These are phyloP conservation scores for Marmota flaviventris DNA, from an alignment of 2,113 vertebrate species.

Conservation along the genomic window DNA sequence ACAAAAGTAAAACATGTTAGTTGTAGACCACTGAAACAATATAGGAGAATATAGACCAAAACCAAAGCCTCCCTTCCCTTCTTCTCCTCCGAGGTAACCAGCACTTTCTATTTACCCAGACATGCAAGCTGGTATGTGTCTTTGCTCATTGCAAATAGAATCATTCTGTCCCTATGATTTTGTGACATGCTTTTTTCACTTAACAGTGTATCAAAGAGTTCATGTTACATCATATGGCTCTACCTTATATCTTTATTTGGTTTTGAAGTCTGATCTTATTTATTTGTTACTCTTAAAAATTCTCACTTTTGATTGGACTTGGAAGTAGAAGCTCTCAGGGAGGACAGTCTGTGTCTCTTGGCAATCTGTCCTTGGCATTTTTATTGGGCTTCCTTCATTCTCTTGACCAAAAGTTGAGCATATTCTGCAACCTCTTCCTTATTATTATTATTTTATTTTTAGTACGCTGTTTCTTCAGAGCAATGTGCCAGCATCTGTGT, in stretches of 20 bases:
- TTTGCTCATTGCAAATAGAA: slow-evolving; percentile 40
- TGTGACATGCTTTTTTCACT: neutral
- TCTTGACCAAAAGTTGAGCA: too few species aligned
- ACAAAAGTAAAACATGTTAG: neutral
- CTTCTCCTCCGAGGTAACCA: neutral
- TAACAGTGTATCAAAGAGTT: neutral
- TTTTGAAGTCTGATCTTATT: neutral
- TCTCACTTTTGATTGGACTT: too few species aligned
- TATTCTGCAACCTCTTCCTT: too few species aligned
- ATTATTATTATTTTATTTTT: too few species aligned
- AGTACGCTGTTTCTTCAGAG: too few species aligned
- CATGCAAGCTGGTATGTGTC: neutral
- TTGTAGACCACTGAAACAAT: neutral
- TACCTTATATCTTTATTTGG: neutral
- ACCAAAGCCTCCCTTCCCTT: neutral
- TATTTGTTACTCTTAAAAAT: too few species aligned
- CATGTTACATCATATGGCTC: neutral
- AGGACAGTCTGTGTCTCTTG: too few species aligned
- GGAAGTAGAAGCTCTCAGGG: too few species aligned
- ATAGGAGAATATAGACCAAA: neutral
- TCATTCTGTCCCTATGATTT: neutral
- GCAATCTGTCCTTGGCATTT: too few species aligned
- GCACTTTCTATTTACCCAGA: neutral
- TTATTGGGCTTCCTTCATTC: neutral
- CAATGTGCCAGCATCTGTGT: too few species aligned